phyloP scores from a whole-genome alignment of 92 coral and sea anemone genomes.

The Epizoanthus stellaris region DNA sequence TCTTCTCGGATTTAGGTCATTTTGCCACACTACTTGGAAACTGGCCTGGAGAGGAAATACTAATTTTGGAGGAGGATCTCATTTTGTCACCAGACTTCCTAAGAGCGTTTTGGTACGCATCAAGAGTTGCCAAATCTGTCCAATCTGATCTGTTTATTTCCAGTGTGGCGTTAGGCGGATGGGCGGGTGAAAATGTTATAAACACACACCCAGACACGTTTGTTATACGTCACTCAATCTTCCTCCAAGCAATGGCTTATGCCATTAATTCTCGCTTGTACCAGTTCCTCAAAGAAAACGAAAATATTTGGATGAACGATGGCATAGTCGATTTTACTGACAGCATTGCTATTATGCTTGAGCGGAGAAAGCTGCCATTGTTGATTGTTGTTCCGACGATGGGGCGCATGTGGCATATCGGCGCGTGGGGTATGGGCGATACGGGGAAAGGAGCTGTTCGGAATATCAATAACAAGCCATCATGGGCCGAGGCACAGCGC shows the following conservation, averaged over 20 bases:
- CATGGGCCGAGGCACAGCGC: conserved; percentile 42
- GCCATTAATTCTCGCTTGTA: conserved; percentile 37
- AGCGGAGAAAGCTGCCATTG: neutral
- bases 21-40: no score
- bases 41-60: conserved; percentile 7
- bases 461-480: conserved; percentile 17
- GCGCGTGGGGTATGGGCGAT: conserved; percentile 40
- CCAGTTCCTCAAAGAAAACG: conserved; percentile 36
- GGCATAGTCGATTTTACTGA: conserved; percentile 34
- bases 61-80: conserved; percentile 43
- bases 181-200: conserved; percentile 55
- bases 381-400: conserved; percentile 45
- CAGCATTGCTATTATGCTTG: conserved; percentile 28
- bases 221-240: conserved; percentile 42
- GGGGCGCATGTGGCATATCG: conserved; percentile 60
- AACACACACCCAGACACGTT: conserved; percentile 56
- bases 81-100: conserved; percentile 47
- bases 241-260: conserved; percentile 46
- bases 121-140: conserved; percentile 15
- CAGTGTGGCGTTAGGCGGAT: conserved; percentile 43
- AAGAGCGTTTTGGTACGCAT: conserved; percentile 32
- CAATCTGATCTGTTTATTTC: conserved; percentile 16
- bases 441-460: conserved; percentile 26
- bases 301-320: conserved; percentile 32
- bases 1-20: no score